Conservation (phyloP, 2,797 vertebrate genomes). For the Knipowitschia caucasica region DNA sequence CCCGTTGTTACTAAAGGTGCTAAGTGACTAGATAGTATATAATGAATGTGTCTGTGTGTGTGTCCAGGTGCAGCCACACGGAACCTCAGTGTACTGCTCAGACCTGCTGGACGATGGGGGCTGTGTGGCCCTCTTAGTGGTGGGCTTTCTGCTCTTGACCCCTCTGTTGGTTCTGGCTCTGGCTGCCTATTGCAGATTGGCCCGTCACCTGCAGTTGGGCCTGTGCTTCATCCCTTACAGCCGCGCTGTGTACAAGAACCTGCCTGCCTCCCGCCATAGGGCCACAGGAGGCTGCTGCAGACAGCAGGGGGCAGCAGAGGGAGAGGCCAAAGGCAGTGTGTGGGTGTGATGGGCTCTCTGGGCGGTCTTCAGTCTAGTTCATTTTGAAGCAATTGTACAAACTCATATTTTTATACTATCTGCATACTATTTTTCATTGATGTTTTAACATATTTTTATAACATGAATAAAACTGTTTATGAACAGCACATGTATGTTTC, state of each 20-base stretch:
- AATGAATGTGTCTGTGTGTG: constrained; percentile 7
- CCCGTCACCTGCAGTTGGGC: constrained; percentile 84
- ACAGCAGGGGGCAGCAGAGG: constrained; percentile 54
- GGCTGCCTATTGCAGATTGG: constrained; percentile 86
- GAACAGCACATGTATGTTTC: constrained; percentile 6
- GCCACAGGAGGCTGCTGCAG: constrained; percentile 59
- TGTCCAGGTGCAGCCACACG: constrained; percentile 79
- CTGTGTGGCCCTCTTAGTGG: constrained; percentile 84
- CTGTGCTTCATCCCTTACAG: constrained; percentile 92
- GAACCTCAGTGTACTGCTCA: constrained; percentile 74
- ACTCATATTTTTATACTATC: constrained; percentile 14
- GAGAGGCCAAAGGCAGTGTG: constrained; percentile 71
- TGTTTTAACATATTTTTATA: constrained; percentile 46
- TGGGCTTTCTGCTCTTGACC: constrained; percentile 84
- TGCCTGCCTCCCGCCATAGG: constrained; percentile 54
- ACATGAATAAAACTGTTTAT: constrained; percentile 38
- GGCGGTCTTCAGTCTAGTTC: constrained; percentile 8
- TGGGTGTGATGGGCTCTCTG: constrained; percentile 54
- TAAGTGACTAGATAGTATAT: neutral
- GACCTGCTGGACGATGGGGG: constrained; percentile 77
- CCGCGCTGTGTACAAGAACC: constrained; percentile 85
- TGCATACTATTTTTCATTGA: constrained; percentile 27
- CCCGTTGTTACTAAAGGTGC: no score
- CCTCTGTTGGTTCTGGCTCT: constrained; percentile 87
- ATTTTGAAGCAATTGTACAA: constrained; percentile 35